These are phyloP conservation scores for Cryptomyrus ogoouensis DNA, from an alignment of 2,113 vertebrate genomes.

Conservation along the genomic window DNA sequence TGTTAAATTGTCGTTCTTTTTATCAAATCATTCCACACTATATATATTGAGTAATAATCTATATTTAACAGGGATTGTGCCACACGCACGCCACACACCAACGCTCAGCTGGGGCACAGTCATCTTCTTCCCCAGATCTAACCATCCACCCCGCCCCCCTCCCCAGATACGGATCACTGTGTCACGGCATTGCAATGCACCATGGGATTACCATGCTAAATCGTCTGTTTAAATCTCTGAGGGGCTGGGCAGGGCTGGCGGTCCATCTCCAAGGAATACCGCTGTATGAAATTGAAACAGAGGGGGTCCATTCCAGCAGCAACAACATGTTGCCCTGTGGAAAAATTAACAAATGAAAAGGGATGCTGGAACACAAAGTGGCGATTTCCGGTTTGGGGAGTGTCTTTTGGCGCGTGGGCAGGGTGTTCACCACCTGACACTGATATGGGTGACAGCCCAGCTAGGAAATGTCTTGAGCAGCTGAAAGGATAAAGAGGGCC, in stretches of 20 bases:
- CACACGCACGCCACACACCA: background rate
- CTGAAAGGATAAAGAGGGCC: background rate
- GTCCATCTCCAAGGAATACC: background rate
- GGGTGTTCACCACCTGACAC: background rate
- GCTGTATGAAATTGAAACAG: background rate
- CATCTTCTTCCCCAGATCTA: background rate
- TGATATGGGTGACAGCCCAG: background rate
- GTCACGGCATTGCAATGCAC: background rate
- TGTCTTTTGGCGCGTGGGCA: background rate
- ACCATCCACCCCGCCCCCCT: background rate
- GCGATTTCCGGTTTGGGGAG: background rate
- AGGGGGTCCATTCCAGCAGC: background rate
- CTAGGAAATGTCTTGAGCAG: background rate
- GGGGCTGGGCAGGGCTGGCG: background rate
- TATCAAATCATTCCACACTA: background rate
- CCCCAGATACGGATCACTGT: background rate
- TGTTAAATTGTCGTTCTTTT: background rate
- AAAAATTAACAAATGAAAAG: background rate
- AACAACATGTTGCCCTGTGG: background rate
- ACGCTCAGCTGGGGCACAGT: background rate
- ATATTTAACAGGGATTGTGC: background rate
- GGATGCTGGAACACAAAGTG: background rate
- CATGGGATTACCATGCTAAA: background rate
- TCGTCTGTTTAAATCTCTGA: background rate
- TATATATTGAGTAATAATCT: background rate